Evolutionary conservation across 2,113 vertebrate species (phyloP).

Genomic region (Phaethornis superciliosus): DNA sequence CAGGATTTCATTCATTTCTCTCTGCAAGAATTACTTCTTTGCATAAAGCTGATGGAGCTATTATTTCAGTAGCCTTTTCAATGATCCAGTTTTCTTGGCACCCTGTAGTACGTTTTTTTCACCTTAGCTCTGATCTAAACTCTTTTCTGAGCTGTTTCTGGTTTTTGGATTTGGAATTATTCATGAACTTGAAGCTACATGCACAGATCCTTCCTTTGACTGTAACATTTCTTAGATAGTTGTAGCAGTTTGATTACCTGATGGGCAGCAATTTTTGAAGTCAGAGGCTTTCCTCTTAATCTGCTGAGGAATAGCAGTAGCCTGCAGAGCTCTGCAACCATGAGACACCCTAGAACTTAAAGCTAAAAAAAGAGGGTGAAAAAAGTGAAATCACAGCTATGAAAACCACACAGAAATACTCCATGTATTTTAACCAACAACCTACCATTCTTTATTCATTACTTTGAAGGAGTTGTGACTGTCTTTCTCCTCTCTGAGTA

Average conservation of each 20-base stretch:
- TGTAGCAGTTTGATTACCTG: background rate
- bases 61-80: conserved; percentile 10
- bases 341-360: background rate
- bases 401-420: background rate
- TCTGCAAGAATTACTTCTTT: background rate
- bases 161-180: conserved; percentile 40
- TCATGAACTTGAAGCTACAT: background rate
- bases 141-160: conserved; percentile 43
- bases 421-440: background rate
- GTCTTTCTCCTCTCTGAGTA: background rate
- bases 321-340: background rate
- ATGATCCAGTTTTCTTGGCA: background rate
- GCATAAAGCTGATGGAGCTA: background rate
- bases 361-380: background rate
- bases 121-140: background rate
- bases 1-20: background rate
- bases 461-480: background rate
- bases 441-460: background rate
- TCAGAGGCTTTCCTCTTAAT: conserved; percentile 9
- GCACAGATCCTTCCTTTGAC: background rate
- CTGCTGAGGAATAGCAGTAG: background rate
- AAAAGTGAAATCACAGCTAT: background rate
- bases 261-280: conserved; percentile 7
- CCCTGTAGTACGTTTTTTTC: background rate
- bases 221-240: background rate